Base-by-base conservation (phyloP, 2,888 invertebrate species). In the Metopia argyrocephala region DNA sequence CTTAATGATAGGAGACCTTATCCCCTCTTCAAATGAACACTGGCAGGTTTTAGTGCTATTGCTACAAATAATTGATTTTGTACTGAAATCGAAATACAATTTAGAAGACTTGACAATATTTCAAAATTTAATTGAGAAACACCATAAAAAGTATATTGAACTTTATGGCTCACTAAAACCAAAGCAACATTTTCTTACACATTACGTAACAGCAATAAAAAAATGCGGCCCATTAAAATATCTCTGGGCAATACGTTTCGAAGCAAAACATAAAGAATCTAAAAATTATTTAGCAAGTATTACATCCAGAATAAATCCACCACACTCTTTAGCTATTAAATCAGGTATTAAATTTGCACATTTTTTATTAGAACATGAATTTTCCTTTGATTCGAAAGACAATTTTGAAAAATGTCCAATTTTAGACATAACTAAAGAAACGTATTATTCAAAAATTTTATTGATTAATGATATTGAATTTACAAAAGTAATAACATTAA, bases 281-380 rank as follows among this genome's bases (percentile, higher is more conserved):
- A 69, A 65, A 27, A 25, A 5, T 50, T 71, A 50, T 71, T 78
- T 20, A 78, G 38, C 50, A 70, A 28, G n/a, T 12, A 71, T 48
- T 12, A 71, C 50, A 12, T 78, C 78, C 20, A 78, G 70, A 65
- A n/a, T n/a, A 12, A 78, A 71, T 25, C 57, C 71, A 28, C 59
- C 48, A 50, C 57, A 23, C 21, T 78, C 76, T n/a, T 50, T 78
- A 6, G 48, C 76, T 31, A 57, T 31, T 7, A 31, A 31, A 31
- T 5, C 31, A 9, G 31, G 31, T 3, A 5, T 31, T 31, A 31
- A 31, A 64, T 61, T 57, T 71, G 70, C 78, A 1, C 45, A 28
- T 21, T 64, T 78, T 65, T 50, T 70, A 52, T 9, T 62, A 25
- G 23, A 6, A 18, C 28, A 70, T 27, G 56, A 64, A 27, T 18